Percentiles rank a stretch among this genome's conserved stretches.
These are phyloP conservation scores for Lycodopsis pacificus DNA, from an alignment of 2,797 vertebrate genomes.

Conservation along the genomic window DNA sequence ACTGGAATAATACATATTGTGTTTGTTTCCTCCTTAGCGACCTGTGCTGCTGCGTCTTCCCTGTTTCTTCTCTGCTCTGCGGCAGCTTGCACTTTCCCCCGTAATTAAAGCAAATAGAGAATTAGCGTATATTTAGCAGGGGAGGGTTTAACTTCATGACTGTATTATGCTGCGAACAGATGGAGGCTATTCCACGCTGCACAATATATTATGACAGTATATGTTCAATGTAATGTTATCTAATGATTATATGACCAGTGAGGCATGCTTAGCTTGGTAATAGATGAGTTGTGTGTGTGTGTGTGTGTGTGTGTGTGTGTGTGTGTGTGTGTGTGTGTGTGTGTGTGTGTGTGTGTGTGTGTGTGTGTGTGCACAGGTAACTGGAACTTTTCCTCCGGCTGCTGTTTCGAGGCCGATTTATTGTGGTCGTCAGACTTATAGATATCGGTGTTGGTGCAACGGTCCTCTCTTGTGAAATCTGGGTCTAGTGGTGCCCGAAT, in stretches of 20 bases:
- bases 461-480: conserved; percentile 33
- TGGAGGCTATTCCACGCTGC: conserved; percentile 46
- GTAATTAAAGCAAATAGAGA: conserved; percentile 47
- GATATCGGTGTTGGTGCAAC: conserved; percentile 31
- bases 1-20: background rate
- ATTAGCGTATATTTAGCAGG: conserved; percentile 49
- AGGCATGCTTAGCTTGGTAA: conserved; percentile 25
- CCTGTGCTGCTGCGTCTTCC: background rate
- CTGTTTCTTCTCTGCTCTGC: background rate
- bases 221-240: conserved; percentile 50
- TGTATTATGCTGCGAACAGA: conserved; percentile 53
- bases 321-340: conserved; percentile 18
- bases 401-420: conserved; percentile 54
- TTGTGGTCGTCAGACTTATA: conserved; percentile 38
- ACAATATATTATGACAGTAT: conserved; percentile 52
- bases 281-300: conserved; percentile 18
- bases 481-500: conserved; percentile 71
- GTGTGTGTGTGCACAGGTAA: background rate
- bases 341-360: conserved; percentile 7
- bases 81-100: conserved; percentile 31
- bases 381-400: conserved; percentile 51
- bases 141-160: conserved; percentile 54
- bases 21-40: conserved; percentile 5
- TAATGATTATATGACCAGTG: conserved; percentile 53
- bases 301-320: conserved; percentile 12